Evolutionary conservation across 2,797 vertebrate species (phyloP), one percentile per base, ranked within the genome.

Genomic region (Pempheris klunzingeri): DNA sequence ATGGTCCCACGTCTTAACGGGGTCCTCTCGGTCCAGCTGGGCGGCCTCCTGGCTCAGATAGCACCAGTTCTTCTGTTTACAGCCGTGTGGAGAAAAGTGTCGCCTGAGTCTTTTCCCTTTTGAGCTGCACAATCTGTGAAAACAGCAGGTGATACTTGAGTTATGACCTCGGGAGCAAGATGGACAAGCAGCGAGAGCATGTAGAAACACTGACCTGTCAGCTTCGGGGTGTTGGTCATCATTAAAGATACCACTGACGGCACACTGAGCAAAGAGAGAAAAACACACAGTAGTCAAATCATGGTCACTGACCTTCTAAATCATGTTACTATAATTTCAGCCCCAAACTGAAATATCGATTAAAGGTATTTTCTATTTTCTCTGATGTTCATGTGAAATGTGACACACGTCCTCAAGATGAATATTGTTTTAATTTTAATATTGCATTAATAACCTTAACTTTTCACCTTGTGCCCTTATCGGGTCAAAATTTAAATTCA

Each of bases 1-100:
- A 81, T 96, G 97, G 92, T 98, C 97, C 96, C 94, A 96, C 3
- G 96, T 95, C 90, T 93, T 95, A 71, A 91, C 84, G 0, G 87
- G 89, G 68, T 93, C 90, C 14, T 92, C 92, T 78, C 8, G 83
- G 87, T 95, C 93, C 84, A 94, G 9, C 92, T 93, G 84, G 90
- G 86, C 93, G 55, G 96, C 96, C 63, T 97, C 96, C 74, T 93
- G 93, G 71, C 88, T 90, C 57, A 96, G 88, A 82, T 96, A 97
- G 80, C 95, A 94, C 95, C 97, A 97, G 88, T 95, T 95, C 58
- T 96, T 94, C 66, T 85, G 93, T 80, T 74, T 93, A 46, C 89
- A 26, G 38, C 0, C 0, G 20, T 54, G 73, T 58, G 92, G 77
- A 83, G 82, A 67, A 68, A 74, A 78, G 70, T 41, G 54, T 7